A percentile compares a stretch with the other conserved stretches of the same genome.
phyloP scores from a whole-genome alignment of 1,140 invertebrate genomes.

The Hestina assimilis region DNA sequence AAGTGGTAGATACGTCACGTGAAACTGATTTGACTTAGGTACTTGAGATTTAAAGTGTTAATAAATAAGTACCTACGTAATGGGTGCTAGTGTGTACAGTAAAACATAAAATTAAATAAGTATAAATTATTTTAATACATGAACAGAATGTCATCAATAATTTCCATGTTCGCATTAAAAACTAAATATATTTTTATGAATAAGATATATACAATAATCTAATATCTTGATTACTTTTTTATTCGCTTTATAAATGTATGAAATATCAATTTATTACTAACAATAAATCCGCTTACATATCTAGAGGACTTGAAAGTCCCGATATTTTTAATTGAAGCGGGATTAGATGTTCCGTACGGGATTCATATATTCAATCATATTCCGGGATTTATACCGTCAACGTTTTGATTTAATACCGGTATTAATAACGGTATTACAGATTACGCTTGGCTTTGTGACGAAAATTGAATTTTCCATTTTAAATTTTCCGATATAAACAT shows the following conservation, averaged over 20 bases:
- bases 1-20: too few relatives aligned
- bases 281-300: constrained; percentile 7
- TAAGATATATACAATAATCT: too few relatives aligned
- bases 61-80: neutral
- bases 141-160: too few relatives aligned
- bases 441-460: constrained; percentile 16
- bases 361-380: neutral
- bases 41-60: too few relatives aligned
- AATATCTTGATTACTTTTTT: too few relatives aligned
- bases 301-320: neutral
- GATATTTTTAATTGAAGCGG: constrained; percentile 17
- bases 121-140: too few relatives aligned
- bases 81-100: neutral
- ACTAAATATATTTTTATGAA: too few relatives aligned
- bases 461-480: constrained; percentile 21
- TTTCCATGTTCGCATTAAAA: too few relatives aligned
- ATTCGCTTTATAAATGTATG: too few relatives aligned
- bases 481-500: constrained; percentile 19
- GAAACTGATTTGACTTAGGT: too few relatives aligned
- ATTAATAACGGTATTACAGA: constrained; percentile 44
- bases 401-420: constrained; percentile 38
- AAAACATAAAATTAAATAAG: neutral
- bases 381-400: neutral
- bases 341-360: constrained; percentile 3
- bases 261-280: neutral